Evolutionary conservation across 2,888 invertebrate species (phyloP), one percentile per base, ranked within the genome.

Genomic region (Brachylomia viminalis): DNA sequence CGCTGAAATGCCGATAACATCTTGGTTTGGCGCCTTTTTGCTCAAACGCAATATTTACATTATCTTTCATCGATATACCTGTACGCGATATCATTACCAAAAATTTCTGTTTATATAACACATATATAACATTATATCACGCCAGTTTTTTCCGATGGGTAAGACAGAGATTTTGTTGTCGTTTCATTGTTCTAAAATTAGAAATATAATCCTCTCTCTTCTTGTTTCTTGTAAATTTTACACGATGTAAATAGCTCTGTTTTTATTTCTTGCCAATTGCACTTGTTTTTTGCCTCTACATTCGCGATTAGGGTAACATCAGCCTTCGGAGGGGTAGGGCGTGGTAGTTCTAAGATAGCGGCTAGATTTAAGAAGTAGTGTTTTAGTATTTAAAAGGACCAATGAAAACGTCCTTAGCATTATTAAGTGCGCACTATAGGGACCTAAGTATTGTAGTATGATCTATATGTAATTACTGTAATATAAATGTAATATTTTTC

Each of bases 321-420:
- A n/a, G 86, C 80, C 72, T 69, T 84, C 73, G 77, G 75, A 82
- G 82, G 85, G 85, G 85, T 67, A 59, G 59, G 59, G 59, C 23
- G 33, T 33, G 59, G 59, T 33, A 59, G 33, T 56, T 82, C 1
- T 83, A 83, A 83, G 83, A 76, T 78, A 73, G 78, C 23, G 33
- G 59, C 10, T 77, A 77, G 61, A 47, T 72, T 23, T 85, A 85
- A 69, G 58, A 1, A 47, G 38, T 54, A 77, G 64, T 45, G n/a
- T 56, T 71, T 70, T n/a, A 72, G n/a, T 17, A 56, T 27, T 7
- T 13, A 71, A n/a, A n/a, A 17, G 52, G 56, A 66, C 17, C 20
- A 56, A 59, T 30, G 17, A 65, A 30, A 13, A 38, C 20, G 65
- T 70, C 65, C 58, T 17, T 72, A 67, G 30, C 0, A 33, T 23